Evolutionary conservation across 2,113 vertebrate species (phyloP).

Genomic region (Amphiprion ocellaris): DNA sequence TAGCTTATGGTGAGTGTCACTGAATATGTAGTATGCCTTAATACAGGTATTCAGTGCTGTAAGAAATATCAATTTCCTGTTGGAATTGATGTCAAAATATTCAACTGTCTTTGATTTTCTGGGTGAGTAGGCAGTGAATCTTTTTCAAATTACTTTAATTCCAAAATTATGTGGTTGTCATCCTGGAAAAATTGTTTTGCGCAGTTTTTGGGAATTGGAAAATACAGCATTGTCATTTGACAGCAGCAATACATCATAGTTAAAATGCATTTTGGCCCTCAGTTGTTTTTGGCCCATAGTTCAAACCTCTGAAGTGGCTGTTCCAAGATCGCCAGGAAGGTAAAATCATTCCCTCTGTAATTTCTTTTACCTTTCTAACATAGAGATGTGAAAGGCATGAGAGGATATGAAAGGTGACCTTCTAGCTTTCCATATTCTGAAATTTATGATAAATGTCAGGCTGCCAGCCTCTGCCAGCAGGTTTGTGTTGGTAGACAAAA

Average conservation of each 20-base stretch:
- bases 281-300: constrained; percentile 30
- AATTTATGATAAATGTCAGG: constrained; percentile 21
- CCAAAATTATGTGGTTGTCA: constrained; percentile 23
- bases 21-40: neutral
- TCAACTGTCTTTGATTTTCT: neutral
- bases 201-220: constrained; percentile 23
- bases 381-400: constrained; percentile 11
- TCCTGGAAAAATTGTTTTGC: constrained; percentile 2
- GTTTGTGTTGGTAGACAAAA: neutral
- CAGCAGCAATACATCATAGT: constrained; percentile 36
- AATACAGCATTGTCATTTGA: constrained; percentile 33
- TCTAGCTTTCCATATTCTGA: constrained; percentile 3
- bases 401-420: constrained; percentile 20
- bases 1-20: neutral
- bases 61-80: neutral
- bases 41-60: neutral
- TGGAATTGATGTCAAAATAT: neutral
- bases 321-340: constrained; percentile 23
- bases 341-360: constrained; percentile 16
- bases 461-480: neutral
- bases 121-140: neutral
- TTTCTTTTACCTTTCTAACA: neutral
- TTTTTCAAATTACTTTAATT: constrained; percentile 1
- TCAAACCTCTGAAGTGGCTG: constrained; percentile 3
- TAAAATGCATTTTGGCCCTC: constrained; percentile 17